A percentile compares a stretch with the other conserved stretches of the same genome.
Conservation (phyloP, 1,140 invertebrate genomes). For the Drosophila simulans region DNA sequence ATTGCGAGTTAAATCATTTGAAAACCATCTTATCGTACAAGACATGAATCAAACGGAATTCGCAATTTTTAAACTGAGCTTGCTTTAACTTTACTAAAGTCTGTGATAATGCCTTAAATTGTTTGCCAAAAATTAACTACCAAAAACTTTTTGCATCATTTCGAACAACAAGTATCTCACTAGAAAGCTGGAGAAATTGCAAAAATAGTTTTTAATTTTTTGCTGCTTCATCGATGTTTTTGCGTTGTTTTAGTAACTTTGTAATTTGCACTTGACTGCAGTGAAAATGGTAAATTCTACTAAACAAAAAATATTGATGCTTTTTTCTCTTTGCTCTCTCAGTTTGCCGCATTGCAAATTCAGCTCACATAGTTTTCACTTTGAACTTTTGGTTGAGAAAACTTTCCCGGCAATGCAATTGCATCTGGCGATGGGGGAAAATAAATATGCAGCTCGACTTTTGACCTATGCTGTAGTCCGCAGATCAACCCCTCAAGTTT, state of each 20-base stretch:
- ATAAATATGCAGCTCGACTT: slow-evolving; percentile 26
- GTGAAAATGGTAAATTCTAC: slow-evolving; percentile 10
- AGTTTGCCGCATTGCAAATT: slow-evolving; percentile 74
- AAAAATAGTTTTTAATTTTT: slow-evolving; percentile 15
- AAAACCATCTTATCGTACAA: not conserved
- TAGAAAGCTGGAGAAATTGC: not conserved
- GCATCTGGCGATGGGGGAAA: slow-evolving; percentile 1
- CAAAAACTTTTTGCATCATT: not conserved
- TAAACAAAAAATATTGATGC: not conserved
- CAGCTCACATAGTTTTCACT: slow-evolving; percentile 68
- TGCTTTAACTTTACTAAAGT: not conserved
- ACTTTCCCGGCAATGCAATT: slow-evolving; percentile 26
- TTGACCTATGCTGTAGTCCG: slow-evolving; percentile 16
- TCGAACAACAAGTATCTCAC: not conserved
- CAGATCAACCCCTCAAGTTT: slow-evolving; percentile 19
- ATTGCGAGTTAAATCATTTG: slow-evolving; percentile 26
- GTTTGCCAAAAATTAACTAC: not conserved
- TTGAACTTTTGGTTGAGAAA: slow-evolving; percentile 54
- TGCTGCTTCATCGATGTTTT: slow-evolving; percentile 15
- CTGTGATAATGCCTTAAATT: not conserved
- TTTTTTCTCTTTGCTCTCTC: slow-evolving; percentile 10
- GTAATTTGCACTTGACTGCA: slow-evolving; percentile 44
- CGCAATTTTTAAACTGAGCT: not conserved
- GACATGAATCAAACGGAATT: not conserved
- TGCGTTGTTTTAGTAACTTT: slow-evolving; percentile 21